A percentile compares a stretch with the other conserved stretches of the same genome.
These are phyloP conservation scores for Semnopithecus entellus DNA, from an alignment of 2,113 vertebrate genomes.

Conservation along the genomic window DNA sequence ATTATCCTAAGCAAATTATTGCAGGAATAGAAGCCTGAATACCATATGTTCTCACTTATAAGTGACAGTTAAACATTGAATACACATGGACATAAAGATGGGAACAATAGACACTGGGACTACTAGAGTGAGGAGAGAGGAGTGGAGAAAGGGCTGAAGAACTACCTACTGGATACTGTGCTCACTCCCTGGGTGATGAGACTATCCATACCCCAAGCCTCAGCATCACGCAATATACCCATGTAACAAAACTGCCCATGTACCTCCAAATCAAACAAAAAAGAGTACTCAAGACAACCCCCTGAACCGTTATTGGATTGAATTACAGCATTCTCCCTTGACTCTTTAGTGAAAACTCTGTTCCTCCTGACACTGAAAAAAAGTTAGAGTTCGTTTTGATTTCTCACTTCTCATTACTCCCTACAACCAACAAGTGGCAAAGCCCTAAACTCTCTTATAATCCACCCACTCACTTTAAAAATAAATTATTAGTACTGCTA, in stretches of 20 bases:
- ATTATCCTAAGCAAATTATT: not conserved
- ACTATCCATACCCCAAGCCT: too few relatives aligned
- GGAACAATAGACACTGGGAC: too few relatives aligned
- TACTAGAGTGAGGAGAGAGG: too few relatives aligned
- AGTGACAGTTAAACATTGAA: not conserved
- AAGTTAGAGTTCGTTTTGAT: not conserved
- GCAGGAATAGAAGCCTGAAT: not conserved
- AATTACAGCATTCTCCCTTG: not conserved
- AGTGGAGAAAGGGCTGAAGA: too few relatives aligned
- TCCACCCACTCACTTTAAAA: not conserved
- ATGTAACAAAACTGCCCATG: too few relatives aligned
- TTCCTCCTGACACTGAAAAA: not conserved
- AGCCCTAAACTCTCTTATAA: not conserved
- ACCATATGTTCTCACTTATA: not conserved
- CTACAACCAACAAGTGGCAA: not conserved
- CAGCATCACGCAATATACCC: too few relatives aligned
- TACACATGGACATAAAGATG: not conserved
- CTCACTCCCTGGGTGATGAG: too few relatives aligned
- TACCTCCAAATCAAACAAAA: not conserved
- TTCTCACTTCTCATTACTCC: not conserved
- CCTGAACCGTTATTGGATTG: not conserved
- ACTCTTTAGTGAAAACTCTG: not conserved
- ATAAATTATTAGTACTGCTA: not conserved
- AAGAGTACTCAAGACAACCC: not conserved
- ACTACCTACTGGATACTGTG: too few relatives aligned